phyloP scores from a whole-genome alignment of 1,140 invertebrate genomes.

The Drosophila pachea region DNA sequence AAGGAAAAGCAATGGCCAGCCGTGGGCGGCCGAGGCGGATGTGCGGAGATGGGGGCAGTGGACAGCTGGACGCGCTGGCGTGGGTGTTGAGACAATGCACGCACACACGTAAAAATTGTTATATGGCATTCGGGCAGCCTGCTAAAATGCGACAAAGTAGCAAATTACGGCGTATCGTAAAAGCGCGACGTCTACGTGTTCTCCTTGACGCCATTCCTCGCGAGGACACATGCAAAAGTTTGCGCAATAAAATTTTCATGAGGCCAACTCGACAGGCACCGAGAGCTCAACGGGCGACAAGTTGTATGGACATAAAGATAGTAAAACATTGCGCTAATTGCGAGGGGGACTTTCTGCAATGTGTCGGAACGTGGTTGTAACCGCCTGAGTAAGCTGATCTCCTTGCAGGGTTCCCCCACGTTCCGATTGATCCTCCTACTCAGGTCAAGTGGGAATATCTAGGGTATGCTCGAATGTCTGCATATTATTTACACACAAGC shows the following conservation, averaged over 20 bases:
- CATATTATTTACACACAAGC: too few relatives aligned
- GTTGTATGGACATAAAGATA: too few relatives aligned
- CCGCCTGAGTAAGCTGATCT: too few relatives aligned
- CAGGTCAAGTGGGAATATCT: too few relatives aligned
- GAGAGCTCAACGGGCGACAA: not conserved
- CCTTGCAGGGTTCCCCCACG: too few relatives aligned
- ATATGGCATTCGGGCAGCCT: constrained; percentile 17
- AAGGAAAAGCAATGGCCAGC: too few relatives aligned
- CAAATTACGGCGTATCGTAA: constrained; percentile 67
- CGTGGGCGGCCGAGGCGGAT: not conserved
- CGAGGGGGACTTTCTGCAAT: too few relatives aligned
- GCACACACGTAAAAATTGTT: constrained; percentile 57
- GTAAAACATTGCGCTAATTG: too few relatives aligned
- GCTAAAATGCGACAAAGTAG: constrained; percentile 64
- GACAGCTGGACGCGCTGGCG: not conserved
- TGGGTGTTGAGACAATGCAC: constrained; percentile 40
- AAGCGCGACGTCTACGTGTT: constrained; percentile 59
- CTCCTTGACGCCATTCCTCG: not conserved
- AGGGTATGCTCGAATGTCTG: too few relatives aligned
- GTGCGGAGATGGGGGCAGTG: not conserved
- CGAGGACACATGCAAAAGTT: constrained; percentile 13
- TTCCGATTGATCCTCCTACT: too few relatives aligned
- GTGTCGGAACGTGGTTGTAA: too few relatives aligned
- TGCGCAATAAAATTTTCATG: constrained; percentile 2
- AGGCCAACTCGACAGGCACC: constrained; percentile 6